Conservation (phyloP, 2,797 vertebrate species). For the Xenopus petersii region DNA sequence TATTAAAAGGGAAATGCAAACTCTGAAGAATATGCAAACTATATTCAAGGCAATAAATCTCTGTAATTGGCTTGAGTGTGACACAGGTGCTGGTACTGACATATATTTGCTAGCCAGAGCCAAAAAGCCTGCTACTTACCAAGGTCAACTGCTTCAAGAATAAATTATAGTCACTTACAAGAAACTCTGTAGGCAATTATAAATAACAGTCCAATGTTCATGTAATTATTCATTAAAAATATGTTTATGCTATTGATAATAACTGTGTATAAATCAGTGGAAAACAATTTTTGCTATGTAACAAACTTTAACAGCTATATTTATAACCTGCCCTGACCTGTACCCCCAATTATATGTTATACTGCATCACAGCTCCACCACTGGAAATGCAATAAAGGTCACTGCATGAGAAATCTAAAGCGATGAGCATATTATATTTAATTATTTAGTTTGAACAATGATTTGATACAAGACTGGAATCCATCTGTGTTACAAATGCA, state of each 20-base stretch:
- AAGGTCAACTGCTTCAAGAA: conserved; percentile 45
- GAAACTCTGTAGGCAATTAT: conserved; percentile 32
- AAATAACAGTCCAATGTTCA: conserved; percentile 37
- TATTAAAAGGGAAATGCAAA: conserved; percentile 12
- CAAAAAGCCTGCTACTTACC: conserved; percentile 35
- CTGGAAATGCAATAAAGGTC: too few relatives aligned
- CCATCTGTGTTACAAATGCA: too few relatives aligned
- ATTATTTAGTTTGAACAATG: too few relatives aligned
- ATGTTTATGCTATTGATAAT: background rate
- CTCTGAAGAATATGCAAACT: conserved; percentile 27
- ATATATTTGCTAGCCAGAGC: conserved; percentile 34
- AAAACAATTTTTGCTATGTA: conserved; percentile 9
- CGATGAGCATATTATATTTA: too few relatives aligned
- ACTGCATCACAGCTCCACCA: too few relatives aligned
- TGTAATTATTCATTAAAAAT: conserved; percentile 28
- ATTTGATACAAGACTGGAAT: too few relatives aligned
- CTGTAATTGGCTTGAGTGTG: conserved; percentile 40
- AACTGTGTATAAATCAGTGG: background rate
- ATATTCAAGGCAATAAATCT: conserved; percentile 43
- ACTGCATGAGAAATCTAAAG: too few relatives aligned
- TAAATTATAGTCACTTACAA: conserved; percentile 36
- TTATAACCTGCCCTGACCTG: background rate
- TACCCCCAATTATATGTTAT: background rate
- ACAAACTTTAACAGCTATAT: background rate
- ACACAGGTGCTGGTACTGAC: conserved; percentile 29